phyloP scores from a whole-genome alignment of 2,113 vertebrate species.

The Urocitellus parryii region DNA sequence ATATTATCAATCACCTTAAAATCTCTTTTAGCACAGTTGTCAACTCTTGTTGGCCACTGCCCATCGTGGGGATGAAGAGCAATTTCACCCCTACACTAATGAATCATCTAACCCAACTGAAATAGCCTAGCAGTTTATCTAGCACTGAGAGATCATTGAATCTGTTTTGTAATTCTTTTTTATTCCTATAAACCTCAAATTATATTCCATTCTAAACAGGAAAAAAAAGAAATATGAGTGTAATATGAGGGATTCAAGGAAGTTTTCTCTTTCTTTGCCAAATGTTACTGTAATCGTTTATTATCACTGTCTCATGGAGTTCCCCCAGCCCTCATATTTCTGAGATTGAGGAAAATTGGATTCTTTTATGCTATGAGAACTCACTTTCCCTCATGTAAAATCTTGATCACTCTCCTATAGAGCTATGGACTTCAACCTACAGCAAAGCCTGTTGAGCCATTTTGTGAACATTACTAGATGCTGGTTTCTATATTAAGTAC shows the following conservation, averaged over 20 bases:
- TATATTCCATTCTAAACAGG: not conserved
- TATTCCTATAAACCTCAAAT: not conserved
- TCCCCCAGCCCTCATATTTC: not conserved
- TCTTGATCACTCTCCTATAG: not conserved
- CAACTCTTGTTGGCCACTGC: not conserved
- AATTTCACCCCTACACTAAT: not conserved
- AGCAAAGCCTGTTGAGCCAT: not conserved
- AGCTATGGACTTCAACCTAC: not conserved
- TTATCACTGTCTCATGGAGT: not conserved
- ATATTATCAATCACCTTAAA: not conserved
- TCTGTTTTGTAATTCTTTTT: not conserved
- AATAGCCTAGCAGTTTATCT: not conserved
- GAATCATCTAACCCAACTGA: not conserved
- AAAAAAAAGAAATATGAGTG: not conserved
- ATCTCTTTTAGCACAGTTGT: not conserved
- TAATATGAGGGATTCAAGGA: not conserved
- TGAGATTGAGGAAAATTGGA: not conserved
- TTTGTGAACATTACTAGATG: not conserved
- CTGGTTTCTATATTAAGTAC: not conserved
- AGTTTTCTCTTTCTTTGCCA: not conserved
- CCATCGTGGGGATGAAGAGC: not conserved
- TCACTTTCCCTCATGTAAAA: not conserved
- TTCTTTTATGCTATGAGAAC: not conserved
- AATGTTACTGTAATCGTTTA: not conserved
- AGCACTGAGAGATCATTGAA: not conserved